These are phyloP conservation scores for Tachina lurida DNA, from an alignment of 2,888 invertebrate genomes.

Conservation along the genomic window DNA sequence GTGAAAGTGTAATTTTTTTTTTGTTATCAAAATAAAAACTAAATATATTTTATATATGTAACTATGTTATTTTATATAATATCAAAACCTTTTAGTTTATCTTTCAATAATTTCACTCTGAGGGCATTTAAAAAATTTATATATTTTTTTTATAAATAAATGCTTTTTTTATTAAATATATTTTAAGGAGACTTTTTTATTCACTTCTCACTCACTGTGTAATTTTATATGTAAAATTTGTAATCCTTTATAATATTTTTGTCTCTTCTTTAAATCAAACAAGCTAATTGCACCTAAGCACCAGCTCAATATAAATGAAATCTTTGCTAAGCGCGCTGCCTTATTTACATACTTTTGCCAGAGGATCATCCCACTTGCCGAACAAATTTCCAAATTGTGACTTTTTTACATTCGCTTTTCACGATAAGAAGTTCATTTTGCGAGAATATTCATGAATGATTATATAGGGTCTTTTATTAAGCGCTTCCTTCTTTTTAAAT, in stretches of 20 bases:
- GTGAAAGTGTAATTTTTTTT: too few species aligned
- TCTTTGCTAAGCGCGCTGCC: constrained; percentile 7
- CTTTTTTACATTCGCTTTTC: constrained; percentile 8
- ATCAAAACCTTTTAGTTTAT: too few species aligned
- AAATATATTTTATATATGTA: too few species aligned
- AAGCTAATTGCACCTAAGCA: background rate
- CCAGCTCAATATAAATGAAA: constrained; percentile 17
- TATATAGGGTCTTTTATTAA: background rate
- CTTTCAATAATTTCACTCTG: background rate
- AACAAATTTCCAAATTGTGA: constrained; percentile 13
- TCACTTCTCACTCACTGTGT: constrained; percentile 7
- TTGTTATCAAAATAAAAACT: too few species aligned
- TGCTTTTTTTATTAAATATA: background rate
- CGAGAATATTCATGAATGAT: background rate
- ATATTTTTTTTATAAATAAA: background rate
- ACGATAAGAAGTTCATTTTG: constrained; percentile 30
- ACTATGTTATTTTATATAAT: too few species aligned
- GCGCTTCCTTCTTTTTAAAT: too few species aligned
- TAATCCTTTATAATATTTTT: background rate
- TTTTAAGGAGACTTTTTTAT: background rate
- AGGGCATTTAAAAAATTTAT: background rate
- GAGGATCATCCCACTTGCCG: constrained; percentile 12
- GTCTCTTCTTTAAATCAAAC: background rate
- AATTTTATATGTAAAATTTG: background rate
- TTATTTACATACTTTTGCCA: constrained; percentile 21